These are phyloP conservation scores for Leptodactylus fallax DNA, from an alignment of 2,797 vertebrate genomes.

Conservation along the genomic window DNA sequence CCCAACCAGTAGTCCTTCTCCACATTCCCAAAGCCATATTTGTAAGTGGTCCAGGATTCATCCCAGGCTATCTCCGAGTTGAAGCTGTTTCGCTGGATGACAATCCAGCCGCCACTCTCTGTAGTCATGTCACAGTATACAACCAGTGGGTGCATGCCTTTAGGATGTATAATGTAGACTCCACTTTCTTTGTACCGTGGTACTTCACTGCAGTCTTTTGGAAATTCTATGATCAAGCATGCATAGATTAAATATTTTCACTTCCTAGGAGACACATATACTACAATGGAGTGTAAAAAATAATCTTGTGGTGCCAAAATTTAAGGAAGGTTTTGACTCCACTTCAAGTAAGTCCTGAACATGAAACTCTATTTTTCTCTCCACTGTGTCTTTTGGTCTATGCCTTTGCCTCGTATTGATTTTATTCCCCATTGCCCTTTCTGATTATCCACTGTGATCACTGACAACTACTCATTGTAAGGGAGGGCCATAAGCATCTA, in stretches of 20 bases:
- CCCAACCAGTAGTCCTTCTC: conserved; percentile 70
- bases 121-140: conserved; percentile 72
- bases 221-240: conserved; percentile 32
- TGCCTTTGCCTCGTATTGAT: too few relatives aligned
- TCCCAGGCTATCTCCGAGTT: conserved; percentile 68
- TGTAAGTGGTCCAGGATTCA: conserved; percentile 73
- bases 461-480: too few relatives aligned
- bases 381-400: too few relatives aligned
- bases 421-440: too few relatives aligned
- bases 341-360: too few relatives aligned
- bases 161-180: conserved; percentile 69
- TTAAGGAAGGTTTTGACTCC: too few relatives aligned
- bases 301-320: too few relatives aligned
- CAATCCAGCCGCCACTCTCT: conserved; percentile 68
- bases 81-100: conserved; percentile 70
- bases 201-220: conserved; percentile 59
- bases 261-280: too few relatives aligned
- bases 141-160: conserved; percentile 66
- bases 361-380: too few relatives aligned
- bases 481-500: too few relatives aligned
- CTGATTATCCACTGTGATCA: too few relatives aligned
- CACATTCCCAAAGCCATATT: conserved; percentile 68
- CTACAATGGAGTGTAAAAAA: too few relatives aligned
- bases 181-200: conserved; percentile 55
- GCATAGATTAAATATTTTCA: not conserved